A percentile compares a stretch with the other conserved stretches of the same genome.
Evolutionary conservation across 37 sponge, comb jelly and placozoan species (phyloP).

Genomic region (Lycopodina hypogea): DNA sequence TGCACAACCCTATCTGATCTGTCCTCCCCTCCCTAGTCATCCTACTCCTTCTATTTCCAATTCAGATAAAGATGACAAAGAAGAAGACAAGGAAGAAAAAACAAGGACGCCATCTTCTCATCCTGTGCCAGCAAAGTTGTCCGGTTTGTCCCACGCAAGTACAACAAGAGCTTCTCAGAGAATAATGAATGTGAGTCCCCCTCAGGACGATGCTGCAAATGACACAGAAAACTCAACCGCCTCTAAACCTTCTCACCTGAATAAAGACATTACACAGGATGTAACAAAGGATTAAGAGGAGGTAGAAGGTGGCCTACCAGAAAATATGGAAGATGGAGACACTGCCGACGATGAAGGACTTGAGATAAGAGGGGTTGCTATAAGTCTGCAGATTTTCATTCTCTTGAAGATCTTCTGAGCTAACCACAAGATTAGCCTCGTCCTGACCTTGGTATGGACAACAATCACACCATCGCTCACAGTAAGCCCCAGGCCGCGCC

Average conservation of each 20-base stretch:
- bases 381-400: not conserved
- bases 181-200: not conserved
- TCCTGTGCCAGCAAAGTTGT: not conserved
- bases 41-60: not conserved
- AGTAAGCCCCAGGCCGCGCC: conserved; percentile 27
- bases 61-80: not conserved
- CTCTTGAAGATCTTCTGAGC: not conserved
- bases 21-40: not conserved
- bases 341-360: not conserved
- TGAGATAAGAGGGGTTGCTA: too few species aligned
- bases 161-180: not conserved
- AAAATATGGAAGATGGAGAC: not conserved
- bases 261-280: not conserved
- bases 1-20: not conserved
- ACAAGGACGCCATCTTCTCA: not conserved
- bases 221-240: not conserved
- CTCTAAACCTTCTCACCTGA: not conserved
- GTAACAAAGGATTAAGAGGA: not conserved
- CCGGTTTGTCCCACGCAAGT: not conserved
- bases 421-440: not conserved
- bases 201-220: not conserved
- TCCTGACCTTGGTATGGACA: conserved; percentile 1
- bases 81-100: not conserved
- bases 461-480: conserved; percentile 63
- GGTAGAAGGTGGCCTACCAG: not conserved